These are phyloP conservation scores for Tetragnatha montana DNA, from an alignment of 2,888 invertebrate genomes.

Conservation along the genomic window DNA sequence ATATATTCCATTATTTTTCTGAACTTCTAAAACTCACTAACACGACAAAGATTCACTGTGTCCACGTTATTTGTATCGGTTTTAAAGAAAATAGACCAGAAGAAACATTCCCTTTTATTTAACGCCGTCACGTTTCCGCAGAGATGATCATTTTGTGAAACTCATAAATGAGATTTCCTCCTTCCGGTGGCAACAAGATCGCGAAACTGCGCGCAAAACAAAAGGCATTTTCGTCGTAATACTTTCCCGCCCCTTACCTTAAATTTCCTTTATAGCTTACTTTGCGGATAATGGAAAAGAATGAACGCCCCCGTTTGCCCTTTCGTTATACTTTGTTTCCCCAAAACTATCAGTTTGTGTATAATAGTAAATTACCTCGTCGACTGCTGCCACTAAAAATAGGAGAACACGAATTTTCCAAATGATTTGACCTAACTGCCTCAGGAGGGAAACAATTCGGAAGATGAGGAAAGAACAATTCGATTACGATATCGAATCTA, in stretches of 20 bases:
- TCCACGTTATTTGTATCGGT: slow-evolving; percentile 5
- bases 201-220: slow-evolving; percentile 38
- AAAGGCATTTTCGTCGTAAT: slow-evolving; percentile 37
- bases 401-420: neutral
- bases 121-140: slow-evolving; percentile 39
- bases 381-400: neutral
- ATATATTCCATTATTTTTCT: no score
- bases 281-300: slow-evolving; percentile 46
- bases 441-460: neutral
- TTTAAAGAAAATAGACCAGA: neutral
- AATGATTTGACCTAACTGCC: neutral
- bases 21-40: no score
- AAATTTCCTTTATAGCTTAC: slow-evolving; percentile 45
- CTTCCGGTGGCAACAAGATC: neutral
- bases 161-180: slow-evolving; percentile 41
- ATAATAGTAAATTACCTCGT: slow-evolving; percentile 36
- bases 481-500: neutral
- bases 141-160: slow-evolving; percentile 33
- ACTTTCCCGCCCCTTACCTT: slow-evolving; percentile 15
- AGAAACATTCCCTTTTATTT: slow-evolving; percentile 29
- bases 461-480: neutral
- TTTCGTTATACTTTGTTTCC: slow-evolving; percentile 28
- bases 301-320: slow-evolving; percentile 6
- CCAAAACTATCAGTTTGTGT: slow-evolving; percentile 20
- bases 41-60: no score